These are phyloP conservation scores for Scaptodrosophila latifasciaeformis DNA, from an alignment of 2,888 invertebrate genomes.

Conservation along the genomic window DNA sequence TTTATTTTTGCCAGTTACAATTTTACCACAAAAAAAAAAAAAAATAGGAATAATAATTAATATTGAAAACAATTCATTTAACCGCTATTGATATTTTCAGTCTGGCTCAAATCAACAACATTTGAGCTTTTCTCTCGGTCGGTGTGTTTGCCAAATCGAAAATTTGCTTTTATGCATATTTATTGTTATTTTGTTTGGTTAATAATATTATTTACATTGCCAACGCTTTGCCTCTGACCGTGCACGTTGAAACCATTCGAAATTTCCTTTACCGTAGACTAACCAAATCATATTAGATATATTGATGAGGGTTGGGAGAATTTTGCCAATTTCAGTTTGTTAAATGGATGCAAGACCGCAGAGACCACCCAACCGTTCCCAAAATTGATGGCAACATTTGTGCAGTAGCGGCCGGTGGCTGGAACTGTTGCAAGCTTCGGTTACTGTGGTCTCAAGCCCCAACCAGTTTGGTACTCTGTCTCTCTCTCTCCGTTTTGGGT, in stretches of 20 bases:
- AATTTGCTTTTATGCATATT: constrained; percentile 47
- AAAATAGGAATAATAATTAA: too few relatives aligned
- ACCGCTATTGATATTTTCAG: too few relatives aligned
- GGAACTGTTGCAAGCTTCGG: constrained; percentile 26
- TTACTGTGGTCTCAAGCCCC: constrained; percentile 18
- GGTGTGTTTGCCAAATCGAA: too few relatives aligned
- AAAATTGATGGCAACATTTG: constrained; percentile 44
- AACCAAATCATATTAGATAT: constrained; percentile 40
- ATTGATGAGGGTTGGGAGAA: too few relatives aligned
- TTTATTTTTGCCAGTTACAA: too few relatives aligned
- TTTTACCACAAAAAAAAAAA: too few relatives aligned
- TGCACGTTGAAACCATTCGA: not conserved
- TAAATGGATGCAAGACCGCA: constrained; percentile 45
- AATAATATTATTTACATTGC: constrained; percentile 30
- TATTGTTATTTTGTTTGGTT: constrained; percentile 54
- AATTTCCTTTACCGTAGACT: not conserved
- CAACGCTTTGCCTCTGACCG: constrained; percentile 3
- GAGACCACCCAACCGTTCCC: constrained; percentile 1
- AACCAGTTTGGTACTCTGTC: too few relatives aligned
- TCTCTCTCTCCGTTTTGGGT: too few relatives aligned
- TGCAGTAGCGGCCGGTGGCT: constrained; percentile 18
- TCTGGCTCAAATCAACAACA: too few relatives aligned
- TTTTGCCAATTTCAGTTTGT: constrained; percentile 53
- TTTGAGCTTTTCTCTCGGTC: too few relatives aligned
- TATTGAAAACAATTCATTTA: too few relatives aligned